phyloP scores from a whole-genome alignment of 1,140 invertebrate species.

The Drosophila pallidifrons region DNA sequence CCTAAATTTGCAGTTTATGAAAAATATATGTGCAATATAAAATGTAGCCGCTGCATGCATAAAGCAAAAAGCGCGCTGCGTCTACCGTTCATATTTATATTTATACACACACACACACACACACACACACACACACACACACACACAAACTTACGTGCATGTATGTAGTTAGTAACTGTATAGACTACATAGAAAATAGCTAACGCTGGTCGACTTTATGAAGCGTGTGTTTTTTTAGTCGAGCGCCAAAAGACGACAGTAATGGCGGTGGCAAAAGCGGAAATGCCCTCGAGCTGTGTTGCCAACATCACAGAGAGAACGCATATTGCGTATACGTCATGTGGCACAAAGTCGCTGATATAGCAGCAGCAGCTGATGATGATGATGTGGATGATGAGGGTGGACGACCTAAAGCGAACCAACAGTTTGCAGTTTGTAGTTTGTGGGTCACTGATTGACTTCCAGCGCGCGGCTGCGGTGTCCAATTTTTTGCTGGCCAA shows the following conservation, averaged over 20 bases:
- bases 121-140: constrained; percentile 15
- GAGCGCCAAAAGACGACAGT: constrained; percentile 66
- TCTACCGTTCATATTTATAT: constrained; percentile 59
- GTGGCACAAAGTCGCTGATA: constrained; percentile 14
- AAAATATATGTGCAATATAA: constrained; percentile 75
- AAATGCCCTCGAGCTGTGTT: constrained; percentile 58
- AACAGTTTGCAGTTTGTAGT: constrained; percentile 4
- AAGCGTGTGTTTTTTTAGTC: constrained; percentile 40
- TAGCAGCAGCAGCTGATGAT: not conserved
- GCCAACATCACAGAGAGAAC: constrained; percentile 44
- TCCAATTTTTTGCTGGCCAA: constrained; percentile 5
- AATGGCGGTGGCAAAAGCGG: constrained; percentile 59
- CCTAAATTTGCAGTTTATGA: constrained; percentile 80
- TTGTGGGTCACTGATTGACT: constrained; percentile 24
- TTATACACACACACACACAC: constrained; percentile 35
- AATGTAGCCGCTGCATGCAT: constrained; percentile 67
- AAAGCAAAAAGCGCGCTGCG: constrained; percentile 46
- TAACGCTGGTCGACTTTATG: constrained; percentile 42
- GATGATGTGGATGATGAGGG: not conserved
- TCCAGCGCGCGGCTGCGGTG: not conserved
- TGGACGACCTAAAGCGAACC: constrained; percentile 17
- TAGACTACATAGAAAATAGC: constrained; percentile 13
- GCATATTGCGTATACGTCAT: constrained; percentile 46
- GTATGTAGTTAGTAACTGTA: not conserved
- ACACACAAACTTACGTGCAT: constrained; percentile 6